phyloP scores from a whole-genome alignment of 2,888 invertebrate genomes.

The Junonia oenone region DNA sequence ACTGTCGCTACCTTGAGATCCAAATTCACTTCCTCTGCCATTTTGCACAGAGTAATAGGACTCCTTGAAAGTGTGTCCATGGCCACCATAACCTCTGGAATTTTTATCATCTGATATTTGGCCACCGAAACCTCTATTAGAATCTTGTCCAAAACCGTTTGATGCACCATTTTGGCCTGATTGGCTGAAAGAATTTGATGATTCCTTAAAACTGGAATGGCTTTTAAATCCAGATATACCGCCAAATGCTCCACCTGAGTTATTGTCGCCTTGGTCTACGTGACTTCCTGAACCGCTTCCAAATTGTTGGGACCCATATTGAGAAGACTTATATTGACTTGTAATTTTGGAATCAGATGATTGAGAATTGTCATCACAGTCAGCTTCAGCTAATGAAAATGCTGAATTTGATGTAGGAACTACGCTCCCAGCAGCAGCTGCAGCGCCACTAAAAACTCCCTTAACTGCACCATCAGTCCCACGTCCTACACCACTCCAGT shows the following conservation, averaged over 20 bases:
- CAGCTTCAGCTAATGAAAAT: constrained; percentile 31
- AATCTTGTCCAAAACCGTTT: constrained; percentile 4
- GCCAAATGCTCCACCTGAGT: not conserved
- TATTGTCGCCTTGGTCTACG: constrained; percentile 19
- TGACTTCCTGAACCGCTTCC: constrained; percentile 8
- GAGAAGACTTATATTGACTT: not conserved
- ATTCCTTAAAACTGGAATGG: not conserved
- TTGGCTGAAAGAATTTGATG: not conserved
- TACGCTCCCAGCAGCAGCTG: constrained; percentile 41
- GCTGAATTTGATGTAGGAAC: constrained; percentile 42
- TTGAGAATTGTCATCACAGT: constrained; percentile 8
- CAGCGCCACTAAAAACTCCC: constrained; percentile 52
- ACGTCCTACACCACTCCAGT: constrained; percentile 52
- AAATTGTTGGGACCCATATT: not conserved
- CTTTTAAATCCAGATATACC: not conserved
- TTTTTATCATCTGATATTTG: constrained; percentile 4
- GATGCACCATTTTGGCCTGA: not conserved
- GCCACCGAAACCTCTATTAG: constrained; percentile 10
- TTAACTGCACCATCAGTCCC: constrained; percentile 40
- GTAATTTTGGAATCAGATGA: not conserved
- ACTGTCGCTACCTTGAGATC: constrained; percentile 6
- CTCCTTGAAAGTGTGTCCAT: constrained; percentile 35
- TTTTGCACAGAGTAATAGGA: constrained; percentile 38
- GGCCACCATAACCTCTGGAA: not conserved
- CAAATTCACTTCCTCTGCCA: constrained; percentile 28